phyloP scores from a whole-genome alignment of 2,888 invertebrate species.

The Enchytraeus crypticus region DNA sequence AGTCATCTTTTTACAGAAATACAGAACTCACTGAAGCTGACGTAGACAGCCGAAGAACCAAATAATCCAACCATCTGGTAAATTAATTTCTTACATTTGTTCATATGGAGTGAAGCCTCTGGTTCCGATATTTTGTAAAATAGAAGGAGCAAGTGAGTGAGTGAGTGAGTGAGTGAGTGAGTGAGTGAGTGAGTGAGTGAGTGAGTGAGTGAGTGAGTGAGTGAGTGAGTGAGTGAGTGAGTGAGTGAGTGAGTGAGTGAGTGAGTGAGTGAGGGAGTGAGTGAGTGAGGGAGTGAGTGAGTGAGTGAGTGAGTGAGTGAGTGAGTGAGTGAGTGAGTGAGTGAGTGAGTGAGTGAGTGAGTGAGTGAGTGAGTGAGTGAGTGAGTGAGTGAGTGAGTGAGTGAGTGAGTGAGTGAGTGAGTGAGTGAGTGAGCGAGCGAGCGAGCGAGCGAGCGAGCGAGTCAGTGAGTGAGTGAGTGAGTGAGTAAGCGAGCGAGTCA shows the following conservation, averaged over 20 bases:
- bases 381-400: constrained; percentile 7
- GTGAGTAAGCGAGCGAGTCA: neutral
- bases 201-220: constrained; percentile 9
- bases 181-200: constrained; percentile 8
- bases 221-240: constrained; percentile 4
- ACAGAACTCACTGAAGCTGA: too few relatives aligned
- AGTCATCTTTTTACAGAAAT: too few relatives aligned
- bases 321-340: constrained; percentile 15
- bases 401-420: too few relatives aligned
- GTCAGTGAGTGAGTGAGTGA: neutral
- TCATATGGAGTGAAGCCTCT: constrained; percentile 7
- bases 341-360: constrained; percentile 16
- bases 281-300: constrained; percentile 14
- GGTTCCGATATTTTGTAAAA: too few relatives aligned
- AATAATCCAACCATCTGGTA: too few relatives aligned
- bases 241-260: constrained; percentile 3
- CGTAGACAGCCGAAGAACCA: too few relatives aligned
- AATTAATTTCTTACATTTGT: too few relatives aligned
- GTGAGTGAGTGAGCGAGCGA: constrained; percentile 1
- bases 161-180: constrained; percentile 7
- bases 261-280: neutral
- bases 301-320: constrained; percentile 18
- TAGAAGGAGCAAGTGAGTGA: too few relatives aligned
- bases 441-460: neutral
- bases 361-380: constrained; percentile 17